phyloP scores from a whole-genome alignment of 2,888 invertebrate species.

The Chromoteleia sp. region DNA sequence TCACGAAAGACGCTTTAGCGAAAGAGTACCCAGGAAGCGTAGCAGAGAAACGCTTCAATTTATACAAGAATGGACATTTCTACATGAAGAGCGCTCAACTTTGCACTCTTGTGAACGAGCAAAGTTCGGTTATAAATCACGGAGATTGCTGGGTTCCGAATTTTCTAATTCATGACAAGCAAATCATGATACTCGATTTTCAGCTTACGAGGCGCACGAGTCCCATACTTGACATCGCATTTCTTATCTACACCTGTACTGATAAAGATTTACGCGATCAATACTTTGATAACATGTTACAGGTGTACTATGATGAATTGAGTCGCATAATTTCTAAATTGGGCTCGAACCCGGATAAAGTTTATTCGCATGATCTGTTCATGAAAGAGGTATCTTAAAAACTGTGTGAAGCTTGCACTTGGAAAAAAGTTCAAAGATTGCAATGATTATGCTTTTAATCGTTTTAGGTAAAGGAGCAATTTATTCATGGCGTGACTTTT shows the following conservation, averaged over 20 bases:
- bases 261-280: slow-evolving; percentile 86
- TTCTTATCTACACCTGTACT: slow-evolving; percentile 88
- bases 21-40: slow-evolving; percentile 87
- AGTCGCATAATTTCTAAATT: slow-evolving; percentile 75
- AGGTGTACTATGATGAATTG: slow-evolving; percentile 87
- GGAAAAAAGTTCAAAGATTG: too few relatives aligned
- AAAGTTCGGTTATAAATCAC: slow-evolving; percentile 87
- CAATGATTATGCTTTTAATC: background rate
- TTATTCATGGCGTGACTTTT: slow-evolving; percentile 87
- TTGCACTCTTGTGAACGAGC: slow-evolving; percentile 79
- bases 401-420: background rate
- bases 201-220: slow-evolving; percentile 87
- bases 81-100: slow-evolving; percentile 84
- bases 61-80: slow-evolving; percentile 86
- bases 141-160: slow-evolving; percentile 93
- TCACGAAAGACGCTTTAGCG: slow-evolving; percentile 87
- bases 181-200: slow-evolving; percentile 89
- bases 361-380: slow-evolving; percentile 86
- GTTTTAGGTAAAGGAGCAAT: slow-evolving; percentile 82
- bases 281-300: slow-evolving; percentile 87
- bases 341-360: slow-evolving; percentile 87
- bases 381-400: slow-evolving; percentile 84
- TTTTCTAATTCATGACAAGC: slow-evolving; percentile 87
- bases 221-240: slow-evolving; percentile 87
- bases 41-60: slow-evolving; percentile 86